phyloP scores from a whole-genome alignment of 2,113 vertebrate genomes.

The Eonycteris spelaea region DNA sequence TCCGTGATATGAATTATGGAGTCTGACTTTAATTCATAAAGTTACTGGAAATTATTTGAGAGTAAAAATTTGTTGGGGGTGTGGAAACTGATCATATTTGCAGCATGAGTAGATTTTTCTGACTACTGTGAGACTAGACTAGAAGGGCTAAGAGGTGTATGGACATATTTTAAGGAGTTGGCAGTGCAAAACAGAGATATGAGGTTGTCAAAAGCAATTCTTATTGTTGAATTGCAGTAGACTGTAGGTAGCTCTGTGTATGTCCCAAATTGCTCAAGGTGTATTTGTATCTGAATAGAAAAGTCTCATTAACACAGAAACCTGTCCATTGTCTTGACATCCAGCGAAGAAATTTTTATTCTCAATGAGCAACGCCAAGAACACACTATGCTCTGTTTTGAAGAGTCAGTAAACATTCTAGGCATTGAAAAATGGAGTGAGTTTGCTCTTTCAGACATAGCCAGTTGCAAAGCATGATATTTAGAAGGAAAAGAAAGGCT shows the following conservation, averaged over 20 bases:
- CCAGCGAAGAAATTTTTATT: slow-evolving; percentile 25
- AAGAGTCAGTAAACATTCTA: slow-evolving; percentile 10
- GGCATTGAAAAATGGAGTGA: neutral
- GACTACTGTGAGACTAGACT: neutral
- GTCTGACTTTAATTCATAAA: neutral
- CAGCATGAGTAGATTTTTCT: neutral
- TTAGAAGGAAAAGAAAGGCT: slow-evolving; percentile 39
- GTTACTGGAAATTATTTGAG: neutral
- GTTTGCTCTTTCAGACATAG: neutral
- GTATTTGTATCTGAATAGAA: neutral
- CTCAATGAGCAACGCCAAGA: neutral
- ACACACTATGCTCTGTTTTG: neutral
- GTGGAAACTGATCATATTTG: neutral
- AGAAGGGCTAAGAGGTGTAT: neutral
- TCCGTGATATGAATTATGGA: neutral
- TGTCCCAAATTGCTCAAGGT: neutral
- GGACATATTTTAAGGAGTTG: neutral
- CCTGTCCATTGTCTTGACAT: slow-evolving; percentile 30
- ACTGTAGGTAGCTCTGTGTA: neutral
- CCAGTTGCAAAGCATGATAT: slow-evolving; percentile 15
- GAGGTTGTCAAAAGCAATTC: neutral
- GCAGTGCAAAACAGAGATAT: neutral
- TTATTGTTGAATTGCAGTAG: neutral
- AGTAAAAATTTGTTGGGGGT: neutral
- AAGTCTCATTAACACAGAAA: neutral